These are phyloP conservation scores for Bufo gargarizans DNA, from an alignment of 2,113 vertebrate genomes.

Conservation along the genomic window DNA sequence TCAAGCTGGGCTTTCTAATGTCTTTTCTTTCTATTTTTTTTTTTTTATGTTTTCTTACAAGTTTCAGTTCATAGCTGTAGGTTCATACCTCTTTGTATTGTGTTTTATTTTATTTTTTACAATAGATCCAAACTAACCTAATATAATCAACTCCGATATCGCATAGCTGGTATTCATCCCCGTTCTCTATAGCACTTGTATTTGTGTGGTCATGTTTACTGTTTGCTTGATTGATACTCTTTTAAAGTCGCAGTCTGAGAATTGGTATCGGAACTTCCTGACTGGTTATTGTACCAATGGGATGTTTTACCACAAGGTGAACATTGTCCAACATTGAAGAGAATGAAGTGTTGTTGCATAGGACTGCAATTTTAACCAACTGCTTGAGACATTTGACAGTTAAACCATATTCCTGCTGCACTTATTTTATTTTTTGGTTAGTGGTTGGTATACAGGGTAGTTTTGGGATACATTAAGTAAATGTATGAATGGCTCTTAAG, in stretches of 20 bases:
- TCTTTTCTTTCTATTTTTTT: constrained; percentile 25
- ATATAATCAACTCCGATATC: no score
- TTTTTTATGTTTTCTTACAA: neutral
- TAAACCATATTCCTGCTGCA: neutral
- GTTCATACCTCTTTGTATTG: no score
- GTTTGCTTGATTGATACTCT: neutral
- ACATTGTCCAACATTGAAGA: neutral
- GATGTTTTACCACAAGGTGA: neutral
- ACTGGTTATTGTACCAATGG: neutral
- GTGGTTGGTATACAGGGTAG: no score
- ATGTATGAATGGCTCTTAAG: no score
- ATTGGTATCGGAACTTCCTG: neutral
- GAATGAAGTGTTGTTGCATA: neutral
- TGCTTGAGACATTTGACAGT: neutral
- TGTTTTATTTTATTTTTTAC: neutral
- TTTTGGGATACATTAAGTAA: no score
- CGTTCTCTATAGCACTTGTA: neutral
- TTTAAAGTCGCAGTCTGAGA: neutral
- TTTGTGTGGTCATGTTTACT: neutral
- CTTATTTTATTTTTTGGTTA: no score
- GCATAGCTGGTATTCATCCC: neutral
- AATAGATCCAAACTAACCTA: neutral
- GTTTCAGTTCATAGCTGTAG: neutral
- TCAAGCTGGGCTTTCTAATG: constrained; percentile 73
- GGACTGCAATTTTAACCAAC: neutral